Conservation (phyloP, 2,797 vertebrate species). For the Gambelia wislizenii region DNA sequence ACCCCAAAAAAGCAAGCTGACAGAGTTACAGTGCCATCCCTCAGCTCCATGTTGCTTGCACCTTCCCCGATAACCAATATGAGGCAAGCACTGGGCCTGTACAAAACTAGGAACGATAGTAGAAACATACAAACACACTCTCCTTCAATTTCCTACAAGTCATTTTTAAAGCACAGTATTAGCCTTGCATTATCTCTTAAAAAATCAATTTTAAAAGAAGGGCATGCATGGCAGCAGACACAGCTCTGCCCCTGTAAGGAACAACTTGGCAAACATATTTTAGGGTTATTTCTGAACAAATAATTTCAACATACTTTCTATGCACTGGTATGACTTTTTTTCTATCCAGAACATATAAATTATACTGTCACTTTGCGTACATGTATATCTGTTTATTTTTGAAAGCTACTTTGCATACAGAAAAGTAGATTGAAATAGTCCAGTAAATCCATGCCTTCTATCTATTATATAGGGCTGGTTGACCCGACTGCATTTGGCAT, state of each 20-base stretch:
- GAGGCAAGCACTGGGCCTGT: neutral
- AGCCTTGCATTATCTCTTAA: no score
- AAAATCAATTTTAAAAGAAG: neutral
- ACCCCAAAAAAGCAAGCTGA: neutral
- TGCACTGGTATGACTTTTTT: neutral
- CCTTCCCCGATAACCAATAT: neutral
- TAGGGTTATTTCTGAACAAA: neutral
- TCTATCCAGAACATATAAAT: neutral
- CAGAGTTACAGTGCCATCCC: no score
- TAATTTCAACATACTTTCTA: neutral
- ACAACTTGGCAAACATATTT: no score
- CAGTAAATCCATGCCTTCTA: neutral
- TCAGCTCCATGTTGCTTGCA: neutral
- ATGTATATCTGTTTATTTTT: no score
- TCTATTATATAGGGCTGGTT: neutral
- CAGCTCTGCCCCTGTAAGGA: neutral
- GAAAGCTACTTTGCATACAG: no score
- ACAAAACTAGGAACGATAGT: neutral
- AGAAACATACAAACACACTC: neutral
- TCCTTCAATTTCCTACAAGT: neutral
- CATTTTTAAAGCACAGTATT: no score
- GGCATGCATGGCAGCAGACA: neutral
- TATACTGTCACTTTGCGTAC: neutral
- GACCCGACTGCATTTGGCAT: neutral
- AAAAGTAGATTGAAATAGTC: neutral